Percentiles rank a stretch among this genome's conserved stretches.
These are phyloP conservation scores for Colostygia pectinataria DNA, from an alignment of 2,888 invertebrate species.

Conservation along the genomic window DNA sequence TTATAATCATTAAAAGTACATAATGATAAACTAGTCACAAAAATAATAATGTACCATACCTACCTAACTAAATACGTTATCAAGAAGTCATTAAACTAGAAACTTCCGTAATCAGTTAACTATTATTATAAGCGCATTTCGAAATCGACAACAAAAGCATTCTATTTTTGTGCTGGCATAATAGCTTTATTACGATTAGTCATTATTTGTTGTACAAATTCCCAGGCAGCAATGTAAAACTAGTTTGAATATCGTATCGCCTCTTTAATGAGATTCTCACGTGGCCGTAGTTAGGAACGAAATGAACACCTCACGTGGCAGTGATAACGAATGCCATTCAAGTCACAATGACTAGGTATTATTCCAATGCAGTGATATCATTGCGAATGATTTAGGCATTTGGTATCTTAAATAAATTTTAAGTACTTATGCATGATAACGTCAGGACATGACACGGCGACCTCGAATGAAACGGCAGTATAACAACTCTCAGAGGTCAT, in stretches of 20 bases:
- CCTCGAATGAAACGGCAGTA: no score
- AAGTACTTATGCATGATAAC: neutral
- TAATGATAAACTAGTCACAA: no score
- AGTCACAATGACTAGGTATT: no score
- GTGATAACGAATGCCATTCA: neutral
- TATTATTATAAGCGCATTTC: constrained; percentile 4
- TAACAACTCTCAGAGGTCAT: no score
- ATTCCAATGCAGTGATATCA: neutral
- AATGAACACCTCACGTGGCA: neutral
- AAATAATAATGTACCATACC: no score
- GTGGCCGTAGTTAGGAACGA: neutral
- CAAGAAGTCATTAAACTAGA: neutral
- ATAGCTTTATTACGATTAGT: neutral
- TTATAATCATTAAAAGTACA: no score
- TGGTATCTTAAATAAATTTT: neutral
- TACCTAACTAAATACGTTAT: neutral
- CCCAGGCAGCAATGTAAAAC: neutral
- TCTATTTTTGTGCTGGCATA: neutral
- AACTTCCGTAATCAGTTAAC: constrained; percentile 6
- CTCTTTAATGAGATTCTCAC: neutral
- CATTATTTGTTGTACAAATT: neutral
- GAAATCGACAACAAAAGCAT: neutral
- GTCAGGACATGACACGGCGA: no score
- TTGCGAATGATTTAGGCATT: neutral
- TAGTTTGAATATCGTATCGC: neutral